Conservation (phyloP, 2,888 invertebrate species). For the Platerodrilus igneus region DNA sequence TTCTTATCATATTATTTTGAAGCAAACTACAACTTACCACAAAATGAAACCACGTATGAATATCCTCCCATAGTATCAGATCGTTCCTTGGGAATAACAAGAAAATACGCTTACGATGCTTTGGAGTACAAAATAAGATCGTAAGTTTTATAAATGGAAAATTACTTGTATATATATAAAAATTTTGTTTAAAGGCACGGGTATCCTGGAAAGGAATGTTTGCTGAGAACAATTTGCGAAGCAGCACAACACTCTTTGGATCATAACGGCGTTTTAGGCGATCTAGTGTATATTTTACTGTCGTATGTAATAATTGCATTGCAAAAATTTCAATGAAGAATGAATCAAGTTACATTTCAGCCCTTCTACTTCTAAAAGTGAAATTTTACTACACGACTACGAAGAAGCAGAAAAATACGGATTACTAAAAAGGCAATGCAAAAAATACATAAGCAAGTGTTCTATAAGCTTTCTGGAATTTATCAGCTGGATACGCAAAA, state of each 20-base stretch:
- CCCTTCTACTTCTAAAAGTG: constrained; percentile 57
- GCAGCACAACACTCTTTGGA: constrained; percentile 51
- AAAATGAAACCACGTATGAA: constrained; percentile 46
- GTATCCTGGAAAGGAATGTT: constrained; percentile 57
- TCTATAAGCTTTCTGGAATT: constrained; percentile 53
- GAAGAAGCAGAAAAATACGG: constrained; percentile 55
- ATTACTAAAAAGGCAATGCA: constrained; percentile 47
- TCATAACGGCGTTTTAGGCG: constrained; percentile 61
- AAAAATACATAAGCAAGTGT: constrained; percentile 48
- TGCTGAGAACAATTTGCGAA: constrained; percentile 65
- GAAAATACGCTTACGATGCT: constrained; percentile 23
- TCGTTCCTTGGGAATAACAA: constrained; percentile 17
- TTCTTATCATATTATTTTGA: constrained; percentile 71
- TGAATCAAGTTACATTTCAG: no score
- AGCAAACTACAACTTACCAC: constrained; percentile 59
- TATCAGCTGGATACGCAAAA: constrained; percentile 48
- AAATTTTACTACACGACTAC: constrained; percentile 51
- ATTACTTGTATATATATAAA: neutral
- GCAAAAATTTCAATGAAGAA: constrained; percentile 8
- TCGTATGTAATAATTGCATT: constrained; percentile 52
- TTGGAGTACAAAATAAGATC: constrained; percentile 26
- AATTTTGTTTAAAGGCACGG: constrained; percentile 50
- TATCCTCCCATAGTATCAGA: constrained; percentile 25
- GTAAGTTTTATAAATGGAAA: constrained; percentile 14
- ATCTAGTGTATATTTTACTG: constrained; percentile 60